Percentiles rank a stretch among this genome's conserved stretches.
Evolutionary conservation across 2,888 invertebrate species (phyloP).

Genomic region (Pediacus dermestoides): DNA sequence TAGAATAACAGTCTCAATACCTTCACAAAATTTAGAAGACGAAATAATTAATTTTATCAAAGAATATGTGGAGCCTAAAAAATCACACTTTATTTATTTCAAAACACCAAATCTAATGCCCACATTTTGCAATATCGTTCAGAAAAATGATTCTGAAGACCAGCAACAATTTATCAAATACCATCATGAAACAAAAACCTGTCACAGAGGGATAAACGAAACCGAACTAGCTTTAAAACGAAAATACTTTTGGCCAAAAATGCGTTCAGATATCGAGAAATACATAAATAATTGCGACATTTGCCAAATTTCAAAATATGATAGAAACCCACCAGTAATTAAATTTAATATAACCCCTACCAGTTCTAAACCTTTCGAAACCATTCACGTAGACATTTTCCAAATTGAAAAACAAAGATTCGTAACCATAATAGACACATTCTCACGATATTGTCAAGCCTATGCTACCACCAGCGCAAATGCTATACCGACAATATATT

Average conservation of each 20-base stretch:
- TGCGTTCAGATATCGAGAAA: conserved; percentile 8
- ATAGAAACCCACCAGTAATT: conserved; percentile 22
- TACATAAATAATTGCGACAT: conserved; percentile 16
- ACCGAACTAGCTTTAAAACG: conserved; percentile 7
- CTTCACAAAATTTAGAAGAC: too few relatives aligned
- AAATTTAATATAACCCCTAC: conserved; percentile 27
- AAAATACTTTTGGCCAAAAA: conserved; percentile 11
- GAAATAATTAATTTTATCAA: too few relatives aligned
- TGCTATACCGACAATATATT: conserved; percentile 10
- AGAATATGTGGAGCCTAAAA: too few relatives aligned
- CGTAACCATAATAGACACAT: conserved; percentile 28
- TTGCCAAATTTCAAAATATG: conserved; percentile 25
- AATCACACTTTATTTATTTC: too few relatives aligned
- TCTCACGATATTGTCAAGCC: conserved; percentile 27
- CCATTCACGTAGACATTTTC: conserved; percentile 29
- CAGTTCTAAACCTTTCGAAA: conserved; percentile 25
- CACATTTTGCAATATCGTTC: too few relatives aligned
- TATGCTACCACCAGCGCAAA: conserved; percentile 13
- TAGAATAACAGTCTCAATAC: too few relatives aligned
- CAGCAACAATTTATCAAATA: conserved; percentile 8
- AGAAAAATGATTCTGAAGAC: too few relatives aligned
- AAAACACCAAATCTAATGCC: too few relatives aligned
- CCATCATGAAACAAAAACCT: conserved; percentile 18
- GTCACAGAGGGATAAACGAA: conserved; percentile 18
- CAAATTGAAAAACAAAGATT: conserved; percentile 21